Evolutionary conservation across 2,113 vertebrate genomes (phyloP), one percentile per base, ranked within the genome.

Genomic region (Cranoglanis bouderius): DNA sequence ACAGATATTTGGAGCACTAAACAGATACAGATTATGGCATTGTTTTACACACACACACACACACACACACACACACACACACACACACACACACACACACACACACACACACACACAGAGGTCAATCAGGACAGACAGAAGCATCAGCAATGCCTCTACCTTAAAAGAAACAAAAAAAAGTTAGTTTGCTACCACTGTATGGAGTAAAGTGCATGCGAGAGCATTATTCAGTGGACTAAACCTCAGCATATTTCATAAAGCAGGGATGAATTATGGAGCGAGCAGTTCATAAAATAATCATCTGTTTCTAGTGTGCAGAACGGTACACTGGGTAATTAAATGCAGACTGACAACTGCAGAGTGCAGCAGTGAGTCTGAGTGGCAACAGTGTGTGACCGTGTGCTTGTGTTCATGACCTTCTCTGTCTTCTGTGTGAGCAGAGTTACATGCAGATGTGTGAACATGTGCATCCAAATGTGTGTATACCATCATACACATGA

Each of bases 261-360:
- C 61, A 51, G 83, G 29, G 13, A 49, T 82, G 19, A 74, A 90
- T 89, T 89, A 91, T 86, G 81, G 74, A 90, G 75, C 10, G 1
- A 59, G 83, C 29, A 12, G 85, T 74, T 89, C 63, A 91, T 91
- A 57, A 91, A 91, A 90, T 85, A 88, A 90, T 90, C 51, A 88
- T 87, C 86, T 72, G 84, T 88, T 85, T 70, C 82, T 65, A 55
- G 87, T 77, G 70, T 35, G 63, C 81, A 74, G 51, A 24, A 61
- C 3, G 24, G 57, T 35, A 88, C 51, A 21, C 21, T 53, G 57
- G 72, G 70, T 85, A 85, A 89, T 89, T 89, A 80, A 80, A 85
- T 32, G 8, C 29, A 85, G 35, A 80, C 83, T 81, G 74, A 70
- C 67, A 88, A 38, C 10, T 61, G 55, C 55, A 77, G 35, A 26